phyloP scores from a whole-genome alignment of 2,113 vertebrate genomes.

The Burhinus oedicnemus region DNA sequence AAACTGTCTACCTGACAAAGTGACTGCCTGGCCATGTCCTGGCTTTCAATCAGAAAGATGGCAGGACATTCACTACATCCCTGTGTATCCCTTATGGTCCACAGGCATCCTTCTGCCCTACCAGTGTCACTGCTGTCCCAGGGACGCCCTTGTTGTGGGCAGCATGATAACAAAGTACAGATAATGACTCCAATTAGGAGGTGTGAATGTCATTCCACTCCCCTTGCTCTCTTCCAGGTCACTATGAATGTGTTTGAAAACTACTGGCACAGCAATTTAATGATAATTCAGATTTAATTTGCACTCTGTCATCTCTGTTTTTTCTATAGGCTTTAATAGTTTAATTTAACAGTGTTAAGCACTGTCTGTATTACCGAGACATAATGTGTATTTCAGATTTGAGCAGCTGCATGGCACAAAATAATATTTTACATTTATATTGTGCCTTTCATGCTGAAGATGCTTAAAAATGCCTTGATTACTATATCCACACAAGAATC shows the following conservation, averaged over 20 bases:
- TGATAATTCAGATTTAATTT: slow-evolving; percentile 64
- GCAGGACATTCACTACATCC: not conserved
- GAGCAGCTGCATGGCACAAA: slow-evolving; percentile 45
- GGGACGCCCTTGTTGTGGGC: slow-evolving; percentile 18
- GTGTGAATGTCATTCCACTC: slow-evolving; percentile 49
- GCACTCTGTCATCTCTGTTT: slow-evolving; percentile 55
- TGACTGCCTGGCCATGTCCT: not conserved
- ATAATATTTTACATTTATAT: slow-evolving; percentile 57
- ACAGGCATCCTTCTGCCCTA: not conserved
- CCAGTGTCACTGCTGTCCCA: not conserved
- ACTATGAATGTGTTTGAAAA: slow-evolving; percentile 44
- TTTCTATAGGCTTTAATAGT: slow-evolving; percentile 57
- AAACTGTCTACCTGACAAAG: not conserved
- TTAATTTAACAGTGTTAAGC: slow-evolving; percentile 65
- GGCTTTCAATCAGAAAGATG: slow-evolving; percentile 26
- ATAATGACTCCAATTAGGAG: slow-evolving; percentile 47
- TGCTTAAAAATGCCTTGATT: slow-evolving; percentile 35
- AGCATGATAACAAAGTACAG: not conserved
- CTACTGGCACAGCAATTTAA: slow-evolving; percentile 52
- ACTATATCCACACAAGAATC: slow-evolving; percentile 38
- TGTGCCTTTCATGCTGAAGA: slow-evolving; percentile 11
- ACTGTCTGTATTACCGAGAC: slow-evolving; percentile 44
- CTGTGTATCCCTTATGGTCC: not conserved
- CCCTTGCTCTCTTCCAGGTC: slow-evolving; percentile 35
- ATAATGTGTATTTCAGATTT: slow-evolving; percentile 55